Conservation (phyloP, 2,797 vertebrate species). For the Pagetopsis macropterus region DNA sequence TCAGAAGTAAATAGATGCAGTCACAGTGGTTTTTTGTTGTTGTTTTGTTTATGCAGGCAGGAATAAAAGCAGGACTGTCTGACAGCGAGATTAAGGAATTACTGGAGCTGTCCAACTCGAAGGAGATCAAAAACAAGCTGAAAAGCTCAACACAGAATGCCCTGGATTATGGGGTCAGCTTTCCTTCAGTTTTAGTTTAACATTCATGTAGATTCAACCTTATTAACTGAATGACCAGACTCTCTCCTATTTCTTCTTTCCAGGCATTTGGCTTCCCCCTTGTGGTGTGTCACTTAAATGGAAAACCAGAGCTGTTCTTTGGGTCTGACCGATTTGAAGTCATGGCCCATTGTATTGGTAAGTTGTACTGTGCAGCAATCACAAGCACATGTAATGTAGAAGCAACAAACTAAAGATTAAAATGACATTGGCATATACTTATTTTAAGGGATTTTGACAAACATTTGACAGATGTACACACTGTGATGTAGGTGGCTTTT, state of each 20-base stretch:
- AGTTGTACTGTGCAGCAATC: conserved; percentile 52
- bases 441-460: neutral
- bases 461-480: neutral
- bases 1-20: neutral
- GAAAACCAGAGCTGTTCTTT: conserved; percentile 86
- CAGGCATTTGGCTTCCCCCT: conserved; percentile 93
- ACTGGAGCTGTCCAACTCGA: conserved; percentile 75
- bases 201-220: neutral
- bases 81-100: conserved; percentile 74
- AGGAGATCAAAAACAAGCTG: conserved; percentile 88
- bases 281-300: conserved; percentile 85
- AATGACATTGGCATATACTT: neutral
- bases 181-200: conserved; percentile 1
- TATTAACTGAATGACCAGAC: neutral
- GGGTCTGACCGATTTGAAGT: conserved; percentile 94
- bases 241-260: neutral
- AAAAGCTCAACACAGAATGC: conserved; percentile 85
- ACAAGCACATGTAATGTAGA: neutral
- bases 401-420: neutral
- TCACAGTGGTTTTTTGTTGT: neutral
- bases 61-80: conserved; percentile 86
- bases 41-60: conserved; percentile 79
- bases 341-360: conserved; percentile 89
- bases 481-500: neutral
- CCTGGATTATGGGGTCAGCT: conserved; percentile 85